Conservation (phyloP, 2,113 vertebrate species). For the Cyprinodon tularosa region DNA sequence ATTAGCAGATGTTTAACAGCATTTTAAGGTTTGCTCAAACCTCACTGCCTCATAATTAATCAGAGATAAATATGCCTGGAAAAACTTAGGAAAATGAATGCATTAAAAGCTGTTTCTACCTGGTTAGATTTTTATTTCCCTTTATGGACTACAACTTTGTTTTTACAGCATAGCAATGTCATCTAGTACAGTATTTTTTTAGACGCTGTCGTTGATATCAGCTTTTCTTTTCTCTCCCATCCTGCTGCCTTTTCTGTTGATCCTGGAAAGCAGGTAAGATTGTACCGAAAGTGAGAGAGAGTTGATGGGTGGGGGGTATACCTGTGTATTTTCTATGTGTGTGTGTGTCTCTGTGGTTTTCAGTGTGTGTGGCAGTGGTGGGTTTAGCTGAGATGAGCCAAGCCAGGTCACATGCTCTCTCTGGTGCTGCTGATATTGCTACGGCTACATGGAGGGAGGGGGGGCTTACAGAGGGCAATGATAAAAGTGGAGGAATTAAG, state of each 20-base stretch:
- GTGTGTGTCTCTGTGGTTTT: not conserved
- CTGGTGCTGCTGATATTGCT: slow-evolving; percentile 74
- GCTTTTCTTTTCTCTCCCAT: not conserved
- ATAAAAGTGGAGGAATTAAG: slow-evolving; percentile 63
- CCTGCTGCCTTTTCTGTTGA: not conserved
- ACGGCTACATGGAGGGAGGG: slow-evolving; percentile 28
- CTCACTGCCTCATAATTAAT: not conserved
- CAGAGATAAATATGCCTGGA: not conserved
- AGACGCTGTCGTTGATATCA: not conserved
- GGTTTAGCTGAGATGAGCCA: slow-evolving; percentile 73
- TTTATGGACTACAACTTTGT: not conserved
- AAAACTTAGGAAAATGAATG: not conserved
- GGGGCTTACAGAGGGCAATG: slow-evolving; percentile 15
- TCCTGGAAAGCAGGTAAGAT: slow-evolving; percentile 65
- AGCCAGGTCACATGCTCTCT: slow-evolving; percentile 69
- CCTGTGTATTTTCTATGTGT: slow-evolving; percentile 13
- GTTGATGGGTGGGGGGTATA: slow-evolving; percentile 11
- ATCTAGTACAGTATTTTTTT: not conserved
- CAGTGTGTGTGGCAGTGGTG: slow-evolving; percentile 44
- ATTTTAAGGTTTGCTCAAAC: not conserved
- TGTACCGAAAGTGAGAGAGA: slow-evolving; percentile 33
- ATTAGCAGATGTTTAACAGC: not conserved
- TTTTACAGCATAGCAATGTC: not conserved
- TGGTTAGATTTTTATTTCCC: not conserved
- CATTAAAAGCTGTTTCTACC: not conserved